Evolutionary conservation across 37 sponge, comb jelly and placozoan species (phyloP).

Genomic region (Halisarca cf. caerulea): DNA sequence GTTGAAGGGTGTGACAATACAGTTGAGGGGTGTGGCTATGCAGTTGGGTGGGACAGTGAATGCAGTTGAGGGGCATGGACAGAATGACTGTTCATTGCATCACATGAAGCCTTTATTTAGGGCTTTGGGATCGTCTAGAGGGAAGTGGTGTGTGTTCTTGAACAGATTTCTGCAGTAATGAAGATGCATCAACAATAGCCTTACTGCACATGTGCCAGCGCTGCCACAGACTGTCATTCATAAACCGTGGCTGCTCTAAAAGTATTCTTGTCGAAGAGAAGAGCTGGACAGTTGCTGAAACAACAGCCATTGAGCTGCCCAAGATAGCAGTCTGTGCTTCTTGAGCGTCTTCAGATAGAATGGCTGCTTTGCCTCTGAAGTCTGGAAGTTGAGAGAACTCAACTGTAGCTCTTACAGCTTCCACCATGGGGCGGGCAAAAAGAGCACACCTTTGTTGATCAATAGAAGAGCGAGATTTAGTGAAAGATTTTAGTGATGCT

Average conservation of each 20-base stretch:
- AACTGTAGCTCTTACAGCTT: slow-evolving; percentile 54
- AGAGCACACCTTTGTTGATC: slow-evolving; percentile 58
- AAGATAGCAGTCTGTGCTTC: slow-evolving; percentile 68
- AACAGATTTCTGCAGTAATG: slow-evolving; percentile 45
- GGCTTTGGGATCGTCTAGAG: slow-evolving; percentile 11
- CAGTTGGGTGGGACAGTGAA: no score
- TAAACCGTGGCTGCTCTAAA: slow-evolving; percentile 28
- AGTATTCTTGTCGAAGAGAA: slow-evolving; percentile 31
- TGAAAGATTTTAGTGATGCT: slow-evolving; percentile 53
- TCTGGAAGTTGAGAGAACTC: slow-evolving; percentile 51
- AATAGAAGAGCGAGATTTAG: slow-evolving; percentile 31
- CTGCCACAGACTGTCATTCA: slow-evolving; percentile 62
- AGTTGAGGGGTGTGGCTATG: no score
- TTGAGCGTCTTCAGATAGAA: slow-evolving; percentile 40
- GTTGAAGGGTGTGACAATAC: no score
- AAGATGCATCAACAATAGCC: slow-evolving; percentile 68
- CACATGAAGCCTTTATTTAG: no score
- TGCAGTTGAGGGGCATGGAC: no score
- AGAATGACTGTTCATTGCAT: no score
- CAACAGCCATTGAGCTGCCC: slow-evolving; percentile 79
- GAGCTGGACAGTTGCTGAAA: slow-evolving; percentile 65
- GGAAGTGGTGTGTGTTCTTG: slow-evolving; percentile 53
- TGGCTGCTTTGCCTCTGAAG: slow-evolving; percentile 61
- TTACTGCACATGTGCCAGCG: slow-evolving; percentile 61
- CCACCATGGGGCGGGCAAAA: slow-evolving; percentile 62